Base-by-base conservation (phyloP, 2,797 vertebrate genomes). In the Limosa lapponica region DNA sequence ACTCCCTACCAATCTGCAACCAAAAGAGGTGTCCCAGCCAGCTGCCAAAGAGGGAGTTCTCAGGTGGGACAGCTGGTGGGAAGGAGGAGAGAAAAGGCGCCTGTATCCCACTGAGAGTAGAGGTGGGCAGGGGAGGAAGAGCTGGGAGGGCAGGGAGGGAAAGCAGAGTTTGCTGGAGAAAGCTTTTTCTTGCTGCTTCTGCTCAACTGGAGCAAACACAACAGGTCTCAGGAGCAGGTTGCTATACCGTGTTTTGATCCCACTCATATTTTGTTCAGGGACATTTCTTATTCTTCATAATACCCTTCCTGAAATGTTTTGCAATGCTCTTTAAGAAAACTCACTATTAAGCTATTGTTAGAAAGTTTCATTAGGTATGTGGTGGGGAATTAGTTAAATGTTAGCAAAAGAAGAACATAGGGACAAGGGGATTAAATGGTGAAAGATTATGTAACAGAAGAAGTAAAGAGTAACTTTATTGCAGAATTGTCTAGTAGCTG, bases 1-100 rank as follows among this genome's bases (percentile, higher is more conserved):
- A 8, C 58, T 70, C 12, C 19, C 51, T 20, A 7, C 19, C 0
- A 0, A 3, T 36, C 20, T 32, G 18, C 28, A 41, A 19, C 16
- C 37, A 41, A 17, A 36, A 41, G 39, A 28, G 19, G 3, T 81
- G 10, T 34, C 59, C 36, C 25, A 59, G 4, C 23, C 2, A 4
- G 8, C 25, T 75, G 58, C 37, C 49, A 4, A 58, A 62, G 48
- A 44, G 30, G 13, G 17, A 48, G 4, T 55, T 95, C 14, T 2
- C 12, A 17, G 28, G 2, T 57, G 54, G 43, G 27, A 13, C 16
- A 39, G 48, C 23, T 81, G 23, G 25, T 78, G 72, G 37, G 48
- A 82, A 75, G n/a, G 10, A 54, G 28, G 24, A 34, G 13, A 41
- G 36, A 67, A 55, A 6, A 69, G 14, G 13, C 10, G 8, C 65